A percentile compares a stretch with the other conserved stretches of the same genome.
Evolutionary conservation across 1,140 invertebrate species (phyloP).

Genomic region (Drosophila neocordata): DNA sequence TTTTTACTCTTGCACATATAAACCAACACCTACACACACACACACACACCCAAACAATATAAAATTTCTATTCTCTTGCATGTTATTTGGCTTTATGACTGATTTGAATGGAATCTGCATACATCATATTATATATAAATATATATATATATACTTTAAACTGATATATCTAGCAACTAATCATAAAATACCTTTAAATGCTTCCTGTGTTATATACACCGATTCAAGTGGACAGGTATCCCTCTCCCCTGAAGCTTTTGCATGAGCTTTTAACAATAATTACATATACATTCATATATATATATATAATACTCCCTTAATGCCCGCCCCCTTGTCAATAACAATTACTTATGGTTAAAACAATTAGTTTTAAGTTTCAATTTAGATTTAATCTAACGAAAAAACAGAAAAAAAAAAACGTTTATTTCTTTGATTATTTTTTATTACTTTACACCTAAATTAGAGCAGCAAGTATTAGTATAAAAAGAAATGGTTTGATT

Average conservation of each 20-base stretch:
- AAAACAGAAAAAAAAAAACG: not conserved
- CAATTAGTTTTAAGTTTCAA: not conserved
- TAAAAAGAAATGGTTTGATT: not conserved
- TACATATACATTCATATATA: no score
- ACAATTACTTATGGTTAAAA: conserved; percentile 3
- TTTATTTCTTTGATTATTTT: conserved; percentile 23
- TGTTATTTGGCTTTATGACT: conserved; percentile 13
- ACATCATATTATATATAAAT: conserved; percentile 5
- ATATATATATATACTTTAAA: not conserved
- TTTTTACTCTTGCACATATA: conserved; percentile 21
- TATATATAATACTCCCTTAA: not conserved
- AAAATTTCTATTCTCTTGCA: conserved; percentile 11
- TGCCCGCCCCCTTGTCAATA: not conserved
- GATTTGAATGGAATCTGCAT: conserved; percentile 16
- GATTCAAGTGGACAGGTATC: conserved; percentile 98
- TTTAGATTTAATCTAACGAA: conserved; percentile 6
- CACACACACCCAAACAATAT: conserved; percentile 14
- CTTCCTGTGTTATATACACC: conserved; percentile 96
- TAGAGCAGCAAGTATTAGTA: conserved; percentile 70
- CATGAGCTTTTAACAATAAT: conserved; percentile 33
- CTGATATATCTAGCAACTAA: conserved; percentile 58
- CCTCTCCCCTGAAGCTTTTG: conserved; percentile 24
- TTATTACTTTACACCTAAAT: conserved; percentile 38
- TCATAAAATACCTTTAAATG: conserved; percentile 90
- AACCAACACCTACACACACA: conserved; percentile 26